Conservation (phyloP, 1,140 invertebrate genomes). For the Drosophila equinoxialis region DNA sequence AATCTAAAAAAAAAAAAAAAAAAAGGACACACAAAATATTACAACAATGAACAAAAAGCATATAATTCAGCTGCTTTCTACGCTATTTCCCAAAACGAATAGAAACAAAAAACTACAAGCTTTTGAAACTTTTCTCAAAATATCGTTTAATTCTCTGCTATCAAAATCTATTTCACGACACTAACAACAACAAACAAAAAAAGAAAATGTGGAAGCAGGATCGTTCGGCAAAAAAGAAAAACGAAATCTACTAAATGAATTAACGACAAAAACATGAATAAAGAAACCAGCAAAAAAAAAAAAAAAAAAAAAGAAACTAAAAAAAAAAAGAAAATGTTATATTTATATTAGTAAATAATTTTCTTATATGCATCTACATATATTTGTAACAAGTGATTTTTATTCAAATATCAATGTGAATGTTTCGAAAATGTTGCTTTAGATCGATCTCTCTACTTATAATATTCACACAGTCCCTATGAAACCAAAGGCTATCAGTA, state of each 20-base stretch:
- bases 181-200: conserved; percentile 38
- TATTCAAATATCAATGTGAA: conserved; percentile 60
- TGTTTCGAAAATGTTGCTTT: conserved; percentile 64
- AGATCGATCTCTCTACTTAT: conserved; percentile 49
- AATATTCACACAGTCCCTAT: conserved; percentile 26
- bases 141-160: conserved; percentile 54
- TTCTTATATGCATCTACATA: conserved; percentile 21
- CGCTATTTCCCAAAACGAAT: conserved; percentile 37
- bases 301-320: not conserved
- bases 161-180: conserved; percentile 43
- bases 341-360: conserved; percentile 60
- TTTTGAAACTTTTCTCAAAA: conserved; percentile 68
- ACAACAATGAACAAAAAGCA: conserved; percentile 22
- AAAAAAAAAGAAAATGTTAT: conserved; percentile 24
- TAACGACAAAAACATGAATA: conserved; percentile 27
- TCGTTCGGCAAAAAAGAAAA: conserved; percentile 67
- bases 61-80: conserved; percentile 41
- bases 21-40: conserved; percentile 31
- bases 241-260: conserved; percentile 16
- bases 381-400: conserved; percentile 39
- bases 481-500: conserved; percentile 77
- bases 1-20: conserved; percentile 51
- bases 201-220: conserved; percentile 81
- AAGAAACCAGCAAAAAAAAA: conserved; percentile 18
- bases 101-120: conserved; percentile 28